Evolutionary conservation across 2,113 vertebrate species (phyloP), one percentile per base, ranked within the genome.

Genomic region (Limanda limanda): DNA sequence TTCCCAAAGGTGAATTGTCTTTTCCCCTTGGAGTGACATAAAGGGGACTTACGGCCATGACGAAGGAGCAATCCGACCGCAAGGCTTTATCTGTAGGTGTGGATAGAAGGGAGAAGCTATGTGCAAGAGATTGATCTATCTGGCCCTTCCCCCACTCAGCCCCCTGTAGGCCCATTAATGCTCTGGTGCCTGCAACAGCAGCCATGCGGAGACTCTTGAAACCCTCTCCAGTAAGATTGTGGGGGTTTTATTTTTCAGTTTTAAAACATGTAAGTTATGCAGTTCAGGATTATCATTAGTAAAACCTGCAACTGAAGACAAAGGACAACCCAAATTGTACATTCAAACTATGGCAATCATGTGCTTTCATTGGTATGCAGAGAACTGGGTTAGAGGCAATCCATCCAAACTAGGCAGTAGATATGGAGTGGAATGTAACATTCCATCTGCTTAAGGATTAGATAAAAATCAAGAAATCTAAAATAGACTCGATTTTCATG

Each of bases 1-100:
- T 92, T 84, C 76, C 86, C 74, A 85, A 90, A 91, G 90, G 87
- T 91, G 88, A 94, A 93, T 94, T 92, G 93, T 92, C 89, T 89
- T 84, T 88, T 45, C 72, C 88, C 76, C 84, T 55, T 35, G 79
- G 71, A 82, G 62, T 85, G 81, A 91, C 78, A 88, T 88, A 88
- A 91, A 92, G 81, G 76, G 81, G 65, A 87, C 85, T 89, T 89
- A 82, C 18, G 21, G 69, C 84, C 88, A 86, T 70, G 85, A 83
- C 79, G 74, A 79, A 83, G 83, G 76, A 88, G 85, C 83, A 79
- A 69, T 77, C 86, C 87, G 79, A 79, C 74, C 25, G 45, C 85
- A 60, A 31, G 1, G 78, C 73, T 87, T 92, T 92, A 91, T 92
- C 91, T 90, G 82, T 80, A 89, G 84, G 90, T 93, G 92, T 80